Conservation (phyloP, 2,888 invertebrate genomes). For the Sturmia bella region DNA sequence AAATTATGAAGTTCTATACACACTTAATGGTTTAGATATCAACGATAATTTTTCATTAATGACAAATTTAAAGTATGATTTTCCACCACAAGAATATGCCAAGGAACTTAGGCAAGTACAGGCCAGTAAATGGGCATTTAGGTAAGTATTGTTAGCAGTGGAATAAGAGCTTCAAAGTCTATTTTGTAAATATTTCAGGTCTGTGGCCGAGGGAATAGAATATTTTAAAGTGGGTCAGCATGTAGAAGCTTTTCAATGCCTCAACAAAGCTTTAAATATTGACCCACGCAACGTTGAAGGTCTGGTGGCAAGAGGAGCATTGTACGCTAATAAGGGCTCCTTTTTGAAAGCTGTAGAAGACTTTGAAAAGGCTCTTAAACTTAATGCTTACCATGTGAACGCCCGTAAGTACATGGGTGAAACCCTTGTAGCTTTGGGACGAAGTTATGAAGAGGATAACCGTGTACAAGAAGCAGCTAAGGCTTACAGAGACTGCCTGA, state of each 20-base stretch:
- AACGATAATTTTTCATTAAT: constrained; percentile 78
- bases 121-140: constrained; percentile 96
- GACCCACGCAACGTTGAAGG: constrained; percentile 96
- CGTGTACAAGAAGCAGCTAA: constrained; percentile 92
- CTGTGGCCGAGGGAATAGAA: constrained; percentile 97
- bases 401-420: constrained; percentile 97
- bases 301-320: constrained; percentile 93
- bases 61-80: constrained; percentile 85
- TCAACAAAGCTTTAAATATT: constrained; percentile 95
- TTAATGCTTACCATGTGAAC: constrained; percentile 95
- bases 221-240: constrained; percentile 96
- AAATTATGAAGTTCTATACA: constrained; percentile 91
- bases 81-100: constrained; percentile 91
- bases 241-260: constrained; percentile 96
- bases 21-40: constrained; percentile 84
- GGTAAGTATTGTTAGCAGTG: constrained; percentile 78
- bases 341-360: constrained; percentile 97
- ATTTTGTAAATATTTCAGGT: constrained; percentile 77
- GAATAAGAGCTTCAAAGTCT: constrained; percentile 16
- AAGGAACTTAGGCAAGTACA: constrained; percentile 93
- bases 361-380: constrained; percentile 93
- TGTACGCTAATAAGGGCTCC: constrained; percentile 96
- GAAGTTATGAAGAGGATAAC: constrained; percentile 93
- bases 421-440: constrained; percentile 93
- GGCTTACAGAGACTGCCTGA: constrained; percentile 91